Conservation (phyloP, 2,888 invertebrate genomes). For the Loripinus fragilis region DNA sequence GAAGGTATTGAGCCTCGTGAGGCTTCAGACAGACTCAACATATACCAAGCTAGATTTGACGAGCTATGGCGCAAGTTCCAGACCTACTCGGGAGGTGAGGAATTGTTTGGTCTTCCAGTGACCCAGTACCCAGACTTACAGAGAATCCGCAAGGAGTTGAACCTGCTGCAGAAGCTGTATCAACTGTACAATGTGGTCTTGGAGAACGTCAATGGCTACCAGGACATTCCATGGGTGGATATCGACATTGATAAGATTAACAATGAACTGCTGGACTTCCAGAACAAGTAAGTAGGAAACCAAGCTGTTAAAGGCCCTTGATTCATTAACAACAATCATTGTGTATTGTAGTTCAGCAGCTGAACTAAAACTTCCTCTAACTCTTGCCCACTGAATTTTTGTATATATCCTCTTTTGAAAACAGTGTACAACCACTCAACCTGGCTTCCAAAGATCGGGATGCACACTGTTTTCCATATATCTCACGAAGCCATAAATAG, state of each 20-base stretch:
- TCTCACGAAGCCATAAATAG: too few relatives aligned
- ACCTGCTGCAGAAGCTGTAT: constrained; percentile 97
- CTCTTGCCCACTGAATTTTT: too few relatives aligned
- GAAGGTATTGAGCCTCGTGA: constrained; percentile 95
- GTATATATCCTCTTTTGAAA: too few relatives aligned
- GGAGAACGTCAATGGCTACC: constrained; percentile 97
- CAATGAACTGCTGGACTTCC: constrained; percentile 98
- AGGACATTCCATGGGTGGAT: constrained; percentile 98
- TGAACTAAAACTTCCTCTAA: too few relatives aligned
- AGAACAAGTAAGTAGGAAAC: constrained; percentile 88
- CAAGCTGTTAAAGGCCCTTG: too few relatives aligned
- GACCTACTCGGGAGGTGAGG: constrained; percentile 97
- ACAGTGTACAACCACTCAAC: too few relatives aligned
- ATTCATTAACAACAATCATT: too few relatives aligned
- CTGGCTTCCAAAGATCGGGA: too few relatives aligned
- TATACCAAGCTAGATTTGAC: constrained; percentile 92
- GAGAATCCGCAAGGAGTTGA: constrained; percentile 96
- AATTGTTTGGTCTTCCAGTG: constrained; percentile 95
- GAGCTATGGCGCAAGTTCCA: constrained; percentile 97
- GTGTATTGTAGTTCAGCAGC: too few relatives aligned
- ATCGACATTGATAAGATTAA: constrained; percentile 98
- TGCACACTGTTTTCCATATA: too few relatives aligned
- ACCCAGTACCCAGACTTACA: constrained; percentile 97
- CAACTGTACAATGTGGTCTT: constrained; percentile 98
- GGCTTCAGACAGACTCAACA: constrained; percentile 95